Conservation (phyloP, 2,797 vertebrate genomes). For the Anniella stebbinsi region DNA sequence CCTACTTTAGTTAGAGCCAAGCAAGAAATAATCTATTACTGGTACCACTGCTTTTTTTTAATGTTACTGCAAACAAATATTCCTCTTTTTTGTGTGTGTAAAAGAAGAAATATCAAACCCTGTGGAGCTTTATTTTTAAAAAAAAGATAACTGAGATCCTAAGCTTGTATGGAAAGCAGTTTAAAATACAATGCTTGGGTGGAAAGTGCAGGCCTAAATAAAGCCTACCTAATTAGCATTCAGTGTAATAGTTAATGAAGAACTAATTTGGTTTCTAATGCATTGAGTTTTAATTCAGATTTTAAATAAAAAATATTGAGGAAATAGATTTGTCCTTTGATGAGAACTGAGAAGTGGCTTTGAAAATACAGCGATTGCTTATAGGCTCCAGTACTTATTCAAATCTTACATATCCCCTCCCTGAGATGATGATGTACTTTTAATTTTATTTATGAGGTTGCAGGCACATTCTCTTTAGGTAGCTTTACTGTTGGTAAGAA, state of each 20-base stretch:
- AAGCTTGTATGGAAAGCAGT: conserved; percentile 43
- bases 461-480: background rate
- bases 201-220: background rate
- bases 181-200: conserved; percentile 31
- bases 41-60: conserved; percentile 65
- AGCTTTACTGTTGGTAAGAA: no score
- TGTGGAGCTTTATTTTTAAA: conserved; percentile 65
- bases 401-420: background rate
- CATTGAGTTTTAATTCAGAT: conserved; percentile 22
- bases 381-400: background rate
- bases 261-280: conserved; percentile 47
- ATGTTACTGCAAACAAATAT: conserved; percentile 74
- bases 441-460: background rate
- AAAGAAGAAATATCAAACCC: conserved; percentile 74
- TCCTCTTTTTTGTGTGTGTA: conserved; percentile 76
- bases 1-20: conserved; percentile 64
- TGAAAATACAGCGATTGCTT: conserved; percentile 21
- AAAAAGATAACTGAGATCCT: conserved; percentile 55
- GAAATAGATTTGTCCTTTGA: conserved; percentile 3
- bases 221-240: conserved; percentile 17
- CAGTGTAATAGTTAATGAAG: conserved; percentile 37
- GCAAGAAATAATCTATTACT: conserved; percentile 74
- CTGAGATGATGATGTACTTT: background rate
- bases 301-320: background rate
- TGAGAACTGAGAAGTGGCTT: background rate